Evolutionary conservation across 1,140 invertebrate genomes (phyloP).

Genomic region (Drosophila varians): DNA sequence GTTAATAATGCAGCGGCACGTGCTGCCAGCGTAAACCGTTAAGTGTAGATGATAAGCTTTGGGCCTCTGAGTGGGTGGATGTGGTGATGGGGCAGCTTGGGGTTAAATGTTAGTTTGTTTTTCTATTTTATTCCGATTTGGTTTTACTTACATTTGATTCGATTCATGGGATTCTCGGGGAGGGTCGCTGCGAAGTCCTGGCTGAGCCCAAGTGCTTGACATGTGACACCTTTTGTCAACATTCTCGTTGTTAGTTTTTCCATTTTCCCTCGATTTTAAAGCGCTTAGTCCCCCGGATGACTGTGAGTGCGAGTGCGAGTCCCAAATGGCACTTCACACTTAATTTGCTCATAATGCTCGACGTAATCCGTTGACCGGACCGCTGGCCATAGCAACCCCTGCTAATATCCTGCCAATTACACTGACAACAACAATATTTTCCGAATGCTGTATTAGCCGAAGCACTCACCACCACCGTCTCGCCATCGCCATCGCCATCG

Average conservation of each 20-base stretch:
- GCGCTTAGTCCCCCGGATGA: slow-evolving; percentile 47
- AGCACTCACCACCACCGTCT: slow-evolving; percentile 20
- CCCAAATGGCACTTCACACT: slow-evolving; percentile 81
- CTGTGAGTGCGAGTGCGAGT: slow-evolving; percentile 37
- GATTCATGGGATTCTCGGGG: background rate
- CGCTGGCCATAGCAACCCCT: slow-evolving; percentile 24
- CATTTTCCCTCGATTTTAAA: slow-evolving; percentile 38
- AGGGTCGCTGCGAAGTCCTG: background rate
- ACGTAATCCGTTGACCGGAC: slow-evolving; percentile 62
- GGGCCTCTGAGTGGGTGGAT: slow-evolving; percentile 14
- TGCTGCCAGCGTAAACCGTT: slow-evolving; percentile 61
- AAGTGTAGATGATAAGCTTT: slow-evolving; percentile 78
- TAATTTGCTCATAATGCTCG: slow-evolving; percentile 80
- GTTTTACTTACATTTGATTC: background rate
- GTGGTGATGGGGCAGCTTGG: slow-evolving; percentile 18
- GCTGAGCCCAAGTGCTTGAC: slow-evolving; percentile 51
- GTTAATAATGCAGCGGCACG: slow-evolving; percentile 76
- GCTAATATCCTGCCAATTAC: slow-evolving; percentile 77
- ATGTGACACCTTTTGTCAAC: slow-evolving; percentile 77
- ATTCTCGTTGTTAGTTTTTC: slow-evolving; percentile 39
- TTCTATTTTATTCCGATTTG: slow-evolving; percentile 3
- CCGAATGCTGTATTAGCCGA: slow-evolving; percentile 58
- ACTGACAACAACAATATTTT: slow-evolving; percentile 72
- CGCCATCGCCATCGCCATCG: slow-evolving; percentile 7
- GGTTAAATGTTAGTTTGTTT: slow-evolving; percentile 76